Evolutionary conservation across 2,113 vertebrate genomes (phyloP).

Genomic region (Anolis carolinensis): DNA sequence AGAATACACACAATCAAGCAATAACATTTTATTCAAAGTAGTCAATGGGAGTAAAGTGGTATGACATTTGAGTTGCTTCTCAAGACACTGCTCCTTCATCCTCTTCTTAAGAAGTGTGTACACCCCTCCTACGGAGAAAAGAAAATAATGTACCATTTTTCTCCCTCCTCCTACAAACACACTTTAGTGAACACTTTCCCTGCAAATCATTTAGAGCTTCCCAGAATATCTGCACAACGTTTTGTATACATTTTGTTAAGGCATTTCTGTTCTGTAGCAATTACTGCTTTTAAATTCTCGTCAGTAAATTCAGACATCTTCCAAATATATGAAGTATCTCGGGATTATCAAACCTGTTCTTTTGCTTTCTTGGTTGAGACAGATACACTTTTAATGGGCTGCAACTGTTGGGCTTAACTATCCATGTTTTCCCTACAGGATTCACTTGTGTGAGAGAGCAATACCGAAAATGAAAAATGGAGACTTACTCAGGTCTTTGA

Average conservation of each 20-base stretch:
- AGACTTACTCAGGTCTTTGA: background rate
- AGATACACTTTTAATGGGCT: background rate
- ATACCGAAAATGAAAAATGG: background rate
- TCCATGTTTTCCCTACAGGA: background rate
- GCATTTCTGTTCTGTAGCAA: background rate
- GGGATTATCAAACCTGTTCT: background rate
- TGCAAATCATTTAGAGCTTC: background rate
- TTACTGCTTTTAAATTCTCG: background rate
- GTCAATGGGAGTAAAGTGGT: background rate
- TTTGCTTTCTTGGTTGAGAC: background rate
- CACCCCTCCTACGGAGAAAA: background rate
- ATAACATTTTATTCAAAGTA: constrained; percentile 19
- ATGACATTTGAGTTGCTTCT: background rate
- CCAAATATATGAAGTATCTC: background rate
- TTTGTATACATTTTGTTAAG: background rate
- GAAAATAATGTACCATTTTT: background rate
- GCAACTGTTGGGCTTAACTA: background rate
- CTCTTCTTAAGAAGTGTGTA: background rate
- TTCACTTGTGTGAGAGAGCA: background rate
- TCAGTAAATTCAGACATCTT: background rate
- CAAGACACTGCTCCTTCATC: background rate
- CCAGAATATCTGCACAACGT: background rate
- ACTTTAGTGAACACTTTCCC: background rate
- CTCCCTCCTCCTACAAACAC: too few relatives aligned
- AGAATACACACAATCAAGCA: constrained; percentile 21